These are phyloP conservation scores for Laticauda laticaudata DNA, from an alignment of 2,113 vertebrate species.

Conservation along the genomic window DNA sequence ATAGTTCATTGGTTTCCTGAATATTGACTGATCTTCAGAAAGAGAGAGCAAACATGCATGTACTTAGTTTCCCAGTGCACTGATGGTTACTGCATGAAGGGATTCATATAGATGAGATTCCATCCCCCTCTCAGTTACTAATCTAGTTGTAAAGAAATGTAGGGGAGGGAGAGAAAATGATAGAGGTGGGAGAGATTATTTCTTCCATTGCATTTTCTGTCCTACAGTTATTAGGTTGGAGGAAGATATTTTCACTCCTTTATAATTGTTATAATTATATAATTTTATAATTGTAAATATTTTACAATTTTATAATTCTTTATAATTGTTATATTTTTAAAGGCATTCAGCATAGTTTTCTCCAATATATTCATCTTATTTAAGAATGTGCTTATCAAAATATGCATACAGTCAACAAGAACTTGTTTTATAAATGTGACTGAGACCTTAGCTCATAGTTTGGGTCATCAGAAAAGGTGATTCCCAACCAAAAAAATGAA, in stretches of 20 bases:
- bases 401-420: background rate
- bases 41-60: background rate
- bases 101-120: background rate
- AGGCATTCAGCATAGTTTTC: background rate
- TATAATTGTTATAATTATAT: background rate
- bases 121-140: background rate
- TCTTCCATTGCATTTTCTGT: background rate
- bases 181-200: background rate
- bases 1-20: background rate
- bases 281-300: too few species aligned
- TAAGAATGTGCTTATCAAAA: background rate
- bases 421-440: background rate
- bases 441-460: background rate
- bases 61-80: background rate
- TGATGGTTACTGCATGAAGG: background rate
- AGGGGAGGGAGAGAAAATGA: background rate
- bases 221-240: background rate
- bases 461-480: background rate
- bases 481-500: background rate
- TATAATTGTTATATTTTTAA: background rate
- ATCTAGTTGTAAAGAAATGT: background rate
- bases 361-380: background rate
- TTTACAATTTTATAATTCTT: background rate
- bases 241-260: background rate
- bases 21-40: background rate